Evolutionary conservation across 2,888 invertebrate genomes (phyloP), one percentile per base, ranked within the genome.

Genomic region (Tetranychus piercei): DNA sequence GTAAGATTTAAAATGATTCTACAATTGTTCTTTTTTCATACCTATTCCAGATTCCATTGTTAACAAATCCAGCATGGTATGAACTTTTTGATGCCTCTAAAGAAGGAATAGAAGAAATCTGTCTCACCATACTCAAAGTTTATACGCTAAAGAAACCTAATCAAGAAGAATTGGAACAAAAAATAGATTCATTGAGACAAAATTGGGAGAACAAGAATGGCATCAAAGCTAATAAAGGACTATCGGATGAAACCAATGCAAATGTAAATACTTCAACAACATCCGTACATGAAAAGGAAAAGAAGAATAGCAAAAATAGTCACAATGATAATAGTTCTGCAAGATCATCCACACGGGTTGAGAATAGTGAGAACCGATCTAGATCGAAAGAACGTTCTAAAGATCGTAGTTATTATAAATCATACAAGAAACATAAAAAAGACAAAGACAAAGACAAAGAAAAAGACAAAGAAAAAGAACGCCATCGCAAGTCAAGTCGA

Each of bases 1-100:
- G 71, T 15, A 44, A 64, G 44, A 73, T 75, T 73, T 66, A 45
- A 76, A 72, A 9, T n/a, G 44, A n/a, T 74, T 9, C 70, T 44
- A 72, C 43, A 74, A 15, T 76, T 65, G 6, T 44, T 67, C 20
- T 45, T 72, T 44, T 15, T 23, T 66, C 55, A 18, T 44, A 15
- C 73, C 15, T 67, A 44, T 76, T 75, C 76, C 78, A 83, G 83
- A 81, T 83, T 76, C 88, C 91, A 0, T 82, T 97, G 76, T 95
- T 96, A 0, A 89, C 88, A 76, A 88, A 87, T 79, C 95, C 95
- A 0, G 86, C 91, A 0, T 97, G 96, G 96, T 95, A 88, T 82
- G 85, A 88, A 0, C 84, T 95, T 5, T 95, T 96, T 81, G 88
- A 89, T 80, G 92, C 92, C 0, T 85, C 87, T 0, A 92, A 94